Evolutionary conservation across 1,140 invertebrate species (phyloP).

Genomic region (Pachypsylla venusta): DNA sequence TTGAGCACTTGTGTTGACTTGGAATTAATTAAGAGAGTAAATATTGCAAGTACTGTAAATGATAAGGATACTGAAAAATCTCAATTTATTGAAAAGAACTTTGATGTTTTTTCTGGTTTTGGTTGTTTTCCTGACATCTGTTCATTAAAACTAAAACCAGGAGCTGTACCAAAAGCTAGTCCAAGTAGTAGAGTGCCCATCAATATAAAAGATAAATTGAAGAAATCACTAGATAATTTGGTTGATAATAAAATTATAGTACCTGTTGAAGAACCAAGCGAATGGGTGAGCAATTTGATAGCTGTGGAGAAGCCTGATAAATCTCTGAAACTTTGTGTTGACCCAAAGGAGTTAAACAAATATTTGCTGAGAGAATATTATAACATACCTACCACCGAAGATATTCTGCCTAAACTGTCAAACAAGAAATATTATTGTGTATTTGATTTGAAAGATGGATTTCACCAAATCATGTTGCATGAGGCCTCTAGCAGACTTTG

Average conservation of each 20-base stretch:
- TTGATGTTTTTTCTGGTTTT: slow-evolving; percentile 12
- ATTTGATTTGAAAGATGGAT: slow-evolving; percentile 20
- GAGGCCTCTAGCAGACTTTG: neutral
- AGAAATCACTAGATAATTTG: slow-evolving; percentile 7
- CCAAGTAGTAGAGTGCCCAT: slow-evolving; percentile 4
- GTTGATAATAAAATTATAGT: slow-evolving; percentile 13
- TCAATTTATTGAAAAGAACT: slow-evolving; percentile 9
- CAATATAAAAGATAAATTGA: slow-evolving; percentile 4
- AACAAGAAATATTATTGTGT: slow-evolving; percentile 15
- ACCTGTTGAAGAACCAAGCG: neutral
- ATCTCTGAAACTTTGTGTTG: slow-evolving; percentile 27
- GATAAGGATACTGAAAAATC: slow-evolving; percentile 20
- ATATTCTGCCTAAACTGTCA: slow-evolving; percentile 16
- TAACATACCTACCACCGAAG: slow-evolving; percentile 18
- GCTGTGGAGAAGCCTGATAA: slow-evolving; percentile 27
- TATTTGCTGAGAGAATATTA: neutral
- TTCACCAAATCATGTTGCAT: slow-evolving; percentile 19
- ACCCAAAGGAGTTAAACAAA: slow-evolving; percentile 24
- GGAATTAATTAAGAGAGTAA: neutral
- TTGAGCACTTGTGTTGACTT: neutral
- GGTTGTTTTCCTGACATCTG: neutral
- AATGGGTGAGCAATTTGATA: slow-evolving; percentile 30
- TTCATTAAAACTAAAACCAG: neutral
- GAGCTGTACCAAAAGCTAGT: neutral
- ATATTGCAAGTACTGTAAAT: too few species aligned